Base-by-base conservation (phyloP, 2,888 invertebrate genomes). In the Pristionchus arcanus region DNA sequence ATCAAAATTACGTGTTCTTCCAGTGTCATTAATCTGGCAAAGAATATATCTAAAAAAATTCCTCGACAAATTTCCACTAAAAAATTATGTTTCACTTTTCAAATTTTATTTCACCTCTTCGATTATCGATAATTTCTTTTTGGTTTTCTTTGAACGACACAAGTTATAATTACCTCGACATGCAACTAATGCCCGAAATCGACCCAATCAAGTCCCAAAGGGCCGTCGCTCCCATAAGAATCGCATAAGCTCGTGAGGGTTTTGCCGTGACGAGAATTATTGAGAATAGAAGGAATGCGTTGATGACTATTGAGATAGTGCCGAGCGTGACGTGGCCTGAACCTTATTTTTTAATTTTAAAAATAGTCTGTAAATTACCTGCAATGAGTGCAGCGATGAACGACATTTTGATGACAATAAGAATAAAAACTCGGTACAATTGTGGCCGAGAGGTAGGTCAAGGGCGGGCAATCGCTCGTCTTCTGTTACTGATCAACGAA, bases 201-300 rank as follows among this genome's bases (percentile, higher is more conserved):
- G 81, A 25, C 25, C 81, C 81, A n/a, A 81, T 81, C n/a, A 81
- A 3, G 28, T 81, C 81, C 49, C 42, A 81, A 2, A 81, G 49
- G n/a, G 81, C 81, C 28, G 28, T 42, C 1, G 81, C 49, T n/a
- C 49, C 81, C 81, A 81, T 81, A 13, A 81, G 49, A n/a, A 81
- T 81, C 1, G 81, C 42, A 25, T n/a, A 81, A 25, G 81, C 4
- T 0, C 81, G 81, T 1, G 81, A 81, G 1, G 19, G 15, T 37
- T 42, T 37, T 13, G 81, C 42, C 9, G 81, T 49, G n/a, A 42
- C 16, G n/a, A 49, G 25, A 19, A 81, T 25, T 21, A 81, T 81
- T 25, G 49, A 13, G 42, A 81, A 15, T 5, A 81, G n/a, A n/a
- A 81, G 49, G 25, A 34, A 37, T 16, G 81, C 16, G 42, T 81